Base-by-base conservation (phyloP, 2,113 vertebrate species). In the Myiopsitta monachus region DNA sequence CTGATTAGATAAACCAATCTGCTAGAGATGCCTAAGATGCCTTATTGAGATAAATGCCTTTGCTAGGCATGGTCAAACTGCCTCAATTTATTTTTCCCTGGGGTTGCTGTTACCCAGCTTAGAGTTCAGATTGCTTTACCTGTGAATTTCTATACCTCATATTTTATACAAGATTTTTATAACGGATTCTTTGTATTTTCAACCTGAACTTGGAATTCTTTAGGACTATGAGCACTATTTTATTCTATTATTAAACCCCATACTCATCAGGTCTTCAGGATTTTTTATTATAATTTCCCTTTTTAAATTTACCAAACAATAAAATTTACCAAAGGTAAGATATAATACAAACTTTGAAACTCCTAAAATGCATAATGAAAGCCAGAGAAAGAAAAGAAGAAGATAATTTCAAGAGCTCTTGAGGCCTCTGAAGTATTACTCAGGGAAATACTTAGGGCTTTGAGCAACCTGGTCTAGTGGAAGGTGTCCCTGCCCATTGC, bases 1-100 rank as follows among this genome's bases (percentile, higher is more conserved):
- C 91, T 82, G 87, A 91, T 92, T 33, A 95, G 95, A 91, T 66
- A 57, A 94, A 91, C 16, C 39, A 18, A 89, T 79, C 82, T 89
- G 83, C 31, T 82, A 72, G 1, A 91, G 77, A 62, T 61, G 83
- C 83, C 73, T 26, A 23, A 39, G 83, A 87, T 91, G 77, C 7
- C 77, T 89, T 47, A 89, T 27, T 44, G 66, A 91, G 80, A 94
- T 27, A 87, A 94, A 95, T 82, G 83, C 47, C 74, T 89, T 21
- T 84, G 88, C 73, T 75, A 75, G 87, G 69, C 63, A 75, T 1
- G 4, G 21, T 28, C 70, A 61, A 28, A 44, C 49, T 82, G 61
- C 36, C 66, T 87, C 57, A 2, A 59, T 81, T 82, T 89, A 46
- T 82, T 91, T 66, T 31, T 68, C 39, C 68, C 61, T 55, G 21